Evolutionary conservation across 92 coral and sea anemone genomes (phyloP).

Genomic region (Phymanthus crucifer): DNA sequence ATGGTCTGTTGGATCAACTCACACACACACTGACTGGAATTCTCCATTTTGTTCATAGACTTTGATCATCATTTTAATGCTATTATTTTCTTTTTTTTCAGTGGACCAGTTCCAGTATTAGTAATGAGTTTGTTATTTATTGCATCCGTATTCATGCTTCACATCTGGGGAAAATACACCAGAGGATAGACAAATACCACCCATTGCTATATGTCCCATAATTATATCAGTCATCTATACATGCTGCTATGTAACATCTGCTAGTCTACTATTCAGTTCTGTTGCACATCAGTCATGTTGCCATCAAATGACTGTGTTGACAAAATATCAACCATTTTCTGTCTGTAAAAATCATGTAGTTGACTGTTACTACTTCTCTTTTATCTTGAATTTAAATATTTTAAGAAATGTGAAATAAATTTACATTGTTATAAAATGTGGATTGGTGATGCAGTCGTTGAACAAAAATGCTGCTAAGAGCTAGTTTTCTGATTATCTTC

Average conservation of each 20-base stretch:
- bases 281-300: background rate
- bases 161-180: slow-evolving; percentile 98
- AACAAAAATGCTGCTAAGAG: no score
- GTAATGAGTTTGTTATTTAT: slow-evolving; percentile 94
- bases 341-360: background rate
- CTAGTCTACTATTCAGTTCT: background rate
- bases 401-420: slow-evolving; percentile 1
- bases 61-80: background rate
- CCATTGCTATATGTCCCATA: slow-evolving; percentile 16
- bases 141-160: slow-evolving; percentile 97
- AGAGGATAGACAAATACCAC: slow-evolving; percentile 65
- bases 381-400: background rate
- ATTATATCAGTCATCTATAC: slow-evolving; percentile 29
- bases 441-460: no score
- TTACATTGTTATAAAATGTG: background rate
- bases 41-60: background rate
- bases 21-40: no score
- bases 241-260: background rate
- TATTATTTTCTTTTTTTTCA: slow-evolving; percentile 22
- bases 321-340: background rate
- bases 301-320: background rate
- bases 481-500: no score
- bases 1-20: no score
- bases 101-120: slow-evolving; percentile 98
- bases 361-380: background rate